Conservation (phyloP, 1,140 invertebrate genomes). For the Pentalonia nigronervosa region DNA sequence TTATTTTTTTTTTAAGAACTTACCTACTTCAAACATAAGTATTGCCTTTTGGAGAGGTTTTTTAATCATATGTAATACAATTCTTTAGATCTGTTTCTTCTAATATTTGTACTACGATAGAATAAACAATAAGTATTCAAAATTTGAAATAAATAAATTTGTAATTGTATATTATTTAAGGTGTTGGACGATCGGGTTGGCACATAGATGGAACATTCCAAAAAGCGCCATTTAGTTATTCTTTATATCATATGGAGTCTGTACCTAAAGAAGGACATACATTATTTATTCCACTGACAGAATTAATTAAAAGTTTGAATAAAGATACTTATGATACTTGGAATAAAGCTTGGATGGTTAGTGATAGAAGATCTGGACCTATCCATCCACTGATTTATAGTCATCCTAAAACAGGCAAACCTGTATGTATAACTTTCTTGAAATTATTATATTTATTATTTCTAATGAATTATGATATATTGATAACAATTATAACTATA, state of each 20-base stretch:
- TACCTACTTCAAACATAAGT: too few species aligned
- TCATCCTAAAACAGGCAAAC: slow-evolving; percentile 62
- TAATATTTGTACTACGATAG: too few species aligned
- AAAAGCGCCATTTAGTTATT: slow-evolving; percentile 65
- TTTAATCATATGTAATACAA: too few species aligned
- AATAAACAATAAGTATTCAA: too few species aligned
- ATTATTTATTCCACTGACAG: slow-evolving; percentile 65
- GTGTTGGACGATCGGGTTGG: slow-evolving; percentile 67
- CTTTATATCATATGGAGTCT: slow-evolving; percentile 65
- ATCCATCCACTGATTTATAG: slow-evolving; percentile 66
- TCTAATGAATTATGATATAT: background rate
- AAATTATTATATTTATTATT: background rate
- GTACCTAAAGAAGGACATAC: slow-evolving; percentile 65
- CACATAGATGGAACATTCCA: slow-evolving; percentile 68
- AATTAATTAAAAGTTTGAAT: slow-evolving; percentile 64
- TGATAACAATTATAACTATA: slow-evolving; percentile 60
- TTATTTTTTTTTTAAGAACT: too few species aligned
- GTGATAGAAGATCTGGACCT: slow-evolving; percentile 63
- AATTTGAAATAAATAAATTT: too few species aligned
- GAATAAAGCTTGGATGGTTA: slow-evolving; percentile 66
- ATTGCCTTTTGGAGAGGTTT: too few species aligned
- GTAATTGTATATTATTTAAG: slow-evolving; percentile 58
- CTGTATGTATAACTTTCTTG: slow-evolving; percentile 58
- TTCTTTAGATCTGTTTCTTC: too few species aligned
- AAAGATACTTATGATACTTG: slow-evolving; percentile 63